These are phyloP conservation scores for Cydia pomonella DNA, from an alignment of 1,140 invertebrate genomes.

Conservation along the genomic window DNA sequence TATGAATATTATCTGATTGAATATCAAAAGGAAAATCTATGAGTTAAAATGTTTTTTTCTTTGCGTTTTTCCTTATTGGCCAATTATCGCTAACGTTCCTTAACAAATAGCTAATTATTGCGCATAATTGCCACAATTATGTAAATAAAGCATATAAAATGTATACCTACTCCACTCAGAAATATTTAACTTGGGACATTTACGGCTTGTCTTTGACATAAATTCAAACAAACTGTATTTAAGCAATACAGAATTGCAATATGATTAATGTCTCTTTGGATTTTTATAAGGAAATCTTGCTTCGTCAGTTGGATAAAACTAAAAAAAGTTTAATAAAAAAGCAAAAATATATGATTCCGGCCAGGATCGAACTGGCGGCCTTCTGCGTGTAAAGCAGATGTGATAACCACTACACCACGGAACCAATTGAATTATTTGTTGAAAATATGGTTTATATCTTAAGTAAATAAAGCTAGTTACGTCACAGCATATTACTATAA, in stretches of 20 bases:
- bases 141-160: neutral
- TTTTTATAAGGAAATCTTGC: neutral
- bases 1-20: neutral
- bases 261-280: no score
- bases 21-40: neutral
- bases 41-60: neutral
- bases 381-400: conserved; percentile 47
- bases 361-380: conserved; percentile 46
- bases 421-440: neutral
- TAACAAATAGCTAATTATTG: no score
- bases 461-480: neutral
- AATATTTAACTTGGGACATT: no score
- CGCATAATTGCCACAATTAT: neutral
- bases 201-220: neutral
- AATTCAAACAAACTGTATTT: neutral
- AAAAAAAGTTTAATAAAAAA: neutral
- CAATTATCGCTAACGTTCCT: neutral
- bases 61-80: neutral
- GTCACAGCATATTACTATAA: neutral
- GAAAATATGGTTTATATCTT: neutral
- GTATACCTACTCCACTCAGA: neutral
- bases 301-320: neutral
- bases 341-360: conserved; percentile 41
- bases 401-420: conserved; percentile 45
- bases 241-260: no score